Evolutionary conservation across 2,797 vertebrate genomes (phyloP).

Genomic region (Pseudochaenichthys georgianus): DNA sequence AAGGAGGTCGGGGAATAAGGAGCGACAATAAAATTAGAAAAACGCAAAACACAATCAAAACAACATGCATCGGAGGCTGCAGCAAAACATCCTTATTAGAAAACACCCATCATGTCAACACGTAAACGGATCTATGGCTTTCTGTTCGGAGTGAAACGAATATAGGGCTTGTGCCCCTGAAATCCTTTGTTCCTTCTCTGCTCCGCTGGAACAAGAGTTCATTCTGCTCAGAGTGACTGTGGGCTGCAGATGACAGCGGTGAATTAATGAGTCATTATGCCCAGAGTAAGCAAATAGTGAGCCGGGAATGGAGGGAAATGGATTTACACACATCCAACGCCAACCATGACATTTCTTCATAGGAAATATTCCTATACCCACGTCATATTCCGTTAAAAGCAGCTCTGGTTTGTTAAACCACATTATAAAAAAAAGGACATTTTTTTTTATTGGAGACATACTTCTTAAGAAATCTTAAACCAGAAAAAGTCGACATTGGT

Average conservation of each 20-base stretch:
- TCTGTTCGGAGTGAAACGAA: slow-evolving; percentile 37
- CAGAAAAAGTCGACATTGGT: slow-evolving; percentile 28
- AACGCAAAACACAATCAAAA: slow-evolving; percentile 56
- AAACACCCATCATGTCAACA: slow-evolving; percentile 24
- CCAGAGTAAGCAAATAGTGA: slow-evolving; percentile 79
- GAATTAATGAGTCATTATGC: slow-evolving; percentile 85
- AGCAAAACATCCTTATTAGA: slow-evolving; percentile 39
- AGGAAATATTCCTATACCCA: slow-evolving; percentile 49
- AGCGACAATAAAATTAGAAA: slow-evolving; percentile 41
- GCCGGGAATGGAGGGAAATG: slow-evolving; percentile 73
- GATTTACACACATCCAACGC: slow-evolving; percentile 69
- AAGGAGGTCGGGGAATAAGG: slow-evolving; percentile 35
- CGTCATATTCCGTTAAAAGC: slow-evolving; percentile 27
- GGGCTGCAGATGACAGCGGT: slow-evolving; percentile 74
- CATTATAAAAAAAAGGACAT: neutral
- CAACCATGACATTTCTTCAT: slow-evolving; percentile 73
- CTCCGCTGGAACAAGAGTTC: slow-evolving; percentile 68
- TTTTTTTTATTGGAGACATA: slow-evolving; percentile 1
- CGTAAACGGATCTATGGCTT: slow-evolving; percentile 32
- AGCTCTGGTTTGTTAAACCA: slow-evolving; percentile 33
- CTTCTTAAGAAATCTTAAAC: slow-evolving; percentile 55
- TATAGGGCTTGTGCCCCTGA: slow-evolving; percentile 25
- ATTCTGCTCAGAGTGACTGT: slow-evolving; percentile 72
- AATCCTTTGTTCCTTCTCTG: slow-evolving; percentile 57
- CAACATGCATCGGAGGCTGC: slow-evolving; percentile 36